Evolutionary conservation across 2,113 vertebrate species (phyloP).

Genomic region (Thymallus thymallus): DNA sequence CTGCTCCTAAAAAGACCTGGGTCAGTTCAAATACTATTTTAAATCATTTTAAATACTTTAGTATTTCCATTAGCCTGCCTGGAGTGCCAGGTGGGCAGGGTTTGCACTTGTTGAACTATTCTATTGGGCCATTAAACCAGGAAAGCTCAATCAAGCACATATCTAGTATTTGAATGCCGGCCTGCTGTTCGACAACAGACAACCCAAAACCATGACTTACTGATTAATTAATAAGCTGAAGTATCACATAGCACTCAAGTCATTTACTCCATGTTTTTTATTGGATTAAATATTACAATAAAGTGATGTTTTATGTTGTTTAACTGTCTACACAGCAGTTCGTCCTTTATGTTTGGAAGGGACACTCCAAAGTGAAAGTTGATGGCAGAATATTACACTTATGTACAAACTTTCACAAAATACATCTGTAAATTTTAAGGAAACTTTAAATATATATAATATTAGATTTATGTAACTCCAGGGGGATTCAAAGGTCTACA

Average conservation of each 20-base stretch:
- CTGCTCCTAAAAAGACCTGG: neutral
- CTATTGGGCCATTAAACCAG: neutral
- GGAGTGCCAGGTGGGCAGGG: no score
- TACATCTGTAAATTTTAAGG: slow-evolving; percentile 41
- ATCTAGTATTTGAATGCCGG: no score
- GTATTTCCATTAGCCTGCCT: neutral
- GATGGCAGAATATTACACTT: neutral
- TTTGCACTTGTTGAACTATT: no score
- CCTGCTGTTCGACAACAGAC: no score
- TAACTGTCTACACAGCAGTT: slow-evolving; percentile 5
- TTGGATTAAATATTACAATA: slow-evolving; percentile 45
- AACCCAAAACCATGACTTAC: no score
- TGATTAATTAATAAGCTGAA: no score
- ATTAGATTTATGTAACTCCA: slow-evolving; percentile 39
- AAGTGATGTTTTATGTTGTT: slow-evolving; percentile 27
- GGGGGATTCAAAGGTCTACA: slow-evolving; percentile 39
- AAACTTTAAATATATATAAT: slow-evolving; percentile 40
- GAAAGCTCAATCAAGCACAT: neutral
- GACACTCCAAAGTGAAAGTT: neutral
- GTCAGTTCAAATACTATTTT: neutral
- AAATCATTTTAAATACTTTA: neutral
- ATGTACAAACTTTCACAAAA: slow-evolving; percentile 20
- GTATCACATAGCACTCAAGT: neutral
- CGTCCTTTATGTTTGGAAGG: slow-evolving; percentile 26
- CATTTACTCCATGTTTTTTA: slow-evolving; percentile 42